Evolutionary conservation across 2,113 vertebrate genomes (phyloP), one percentile per base, ranked within the genome.

Genomic region (Rhinopomastus cyanomelas): DNA sequence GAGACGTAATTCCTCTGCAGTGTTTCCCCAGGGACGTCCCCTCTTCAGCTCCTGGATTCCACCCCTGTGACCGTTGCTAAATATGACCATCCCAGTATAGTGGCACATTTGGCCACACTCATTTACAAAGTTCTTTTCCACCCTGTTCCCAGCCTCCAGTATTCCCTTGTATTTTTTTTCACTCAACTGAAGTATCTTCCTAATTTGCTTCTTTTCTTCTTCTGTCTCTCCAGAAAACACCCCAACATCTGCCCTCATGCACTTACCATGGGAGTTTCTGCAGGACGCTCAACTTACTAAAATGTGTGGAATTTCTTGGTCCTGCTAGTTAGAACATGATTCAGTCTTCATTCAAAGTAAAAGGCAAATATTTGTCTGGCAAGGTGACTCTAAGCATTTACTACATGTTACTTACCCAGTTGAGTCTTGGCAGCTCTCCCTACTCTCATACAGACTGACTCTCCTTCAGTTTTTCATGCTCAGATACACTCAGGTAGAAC

Each of bases 301-400:
- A 94, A 91, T 92, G 69, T 12, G 11, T 67, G 92, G 89, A 90
- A 95, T 95, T 92, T 62, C 62, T 94, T 85, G 81, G 77, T 81
- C 74, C 76, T 90, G 29, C 96, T 91, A 92, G 95, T 95, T 81
- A 89, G 93, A 92, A 93, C 92, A 95, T 49, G 90, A 92, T 89
- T 84, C 96, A 92, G 95, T 89, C 86, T 88, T 84, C 82, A 93
- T 88, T 94, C 87, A 95, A 92, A 93, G 80, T 76, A 81, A 96
- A 96, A 96, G 78, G 80, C 92, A 94, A 94, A 91, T 88, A 93
- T 96, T 95, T 94, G 87, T 90, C 92, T 96, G 95, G 95, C 87
- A 94, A 91, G 87, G 88, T 95, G 93, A 96, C 85, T 93, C 87
- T 51, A 27, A 94, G 90, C 81, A 92, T 95, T 95, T 96, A 96